Evolutionary conservation across 1,140 invertebrate species (phyloP).

Genomic region (Heliconius hermathena): DNA sequence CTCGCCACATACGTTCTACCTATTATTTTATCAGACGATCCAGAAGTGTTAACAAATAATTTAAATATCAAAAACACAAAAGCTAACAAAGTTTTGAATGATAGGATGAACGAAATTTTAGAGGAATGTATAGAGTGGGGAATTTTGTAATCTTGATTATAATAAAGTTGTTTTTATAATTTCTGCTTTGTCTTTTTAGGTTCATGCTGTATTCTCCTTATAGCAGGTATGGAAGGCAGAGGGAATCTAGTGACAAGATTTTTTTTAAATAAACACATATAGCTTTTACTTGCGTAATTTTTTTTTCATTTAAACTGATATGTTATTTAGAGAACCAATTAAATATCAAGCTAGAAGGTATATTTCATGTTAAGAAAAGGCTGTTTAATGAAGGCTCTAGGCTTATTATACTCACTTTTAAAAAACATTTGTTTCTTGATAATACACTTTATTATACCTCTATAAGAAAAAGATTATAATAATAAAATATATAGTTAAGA

Average conservation of each 20-base stretch:
- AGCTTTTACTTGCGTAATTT: neutral
- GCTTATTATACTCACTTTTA: neutral
- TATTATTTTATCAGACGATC: neutral
- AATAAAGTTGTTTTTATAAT: neutral
- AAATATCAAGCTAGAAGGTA: neutral
- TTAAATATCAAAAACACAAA: neutral
- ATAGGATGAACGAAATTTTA: neutral
- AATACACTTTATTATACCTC: neutral
- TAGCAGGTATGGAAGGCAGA: too few relatives aligned
- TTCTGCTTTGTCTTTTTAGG: too few relatives aligned
- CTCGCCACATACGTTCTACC: neutral
- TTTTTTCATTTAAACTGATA: neutral
- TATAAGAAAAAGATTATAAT: neutral
- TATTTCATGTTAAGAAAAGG: neutral
- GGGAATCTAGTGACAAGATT: too few relatives aligned
- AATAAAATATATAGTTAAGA: too few relatives aligned
- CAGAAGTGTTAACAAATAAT: neutral
- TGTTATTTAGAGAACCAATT: neutral
- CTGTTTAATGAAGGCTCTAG: neutral
- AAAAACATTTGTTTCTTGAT: too few relatives aligned
- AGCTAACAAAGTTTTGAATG: neutral
- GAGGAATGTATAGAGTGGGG: neutral
- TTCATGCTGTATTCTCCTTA: too few relatives aligned
- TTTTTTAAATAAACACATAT: too few relatives aligned
- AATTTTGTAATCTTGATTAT: neutral